phyloP scores from a whole-genome alignment of 2,888 invertebrate species.

The Apamea sordens region DNA sequence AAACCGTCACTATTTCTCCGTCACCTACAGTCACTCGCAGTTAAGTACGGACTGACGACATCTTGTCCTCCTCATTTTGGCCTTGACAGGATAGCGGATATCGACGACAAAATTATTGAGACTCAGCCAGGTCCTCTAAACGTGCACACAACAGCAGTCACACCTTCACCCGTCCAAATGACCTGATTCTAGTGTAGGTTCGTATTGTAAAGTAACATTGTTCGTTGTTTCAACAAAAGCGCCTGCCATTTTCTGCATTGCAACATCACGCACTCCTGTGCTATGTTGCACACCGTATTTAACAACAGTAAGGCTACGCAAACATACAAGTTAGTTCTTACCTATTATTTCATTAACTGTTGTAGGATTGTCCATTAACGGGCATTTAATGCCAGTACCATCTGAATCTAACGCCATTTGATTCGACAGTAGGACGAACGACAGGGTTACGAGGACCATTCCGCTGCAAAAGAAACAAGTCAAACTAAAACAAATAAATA shows the following conservation, averaged over 20 bases:
- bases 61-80: too few species aligned
- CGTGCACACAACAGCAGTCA: too few species aligned
- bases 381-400: conserved; percentile 8
- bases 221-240: neutral
- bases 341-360: neutral
- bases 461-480: conserved; percentile 26
- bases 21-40: too few species aligned
- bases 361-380: conserved; percentile 16
- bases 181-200: too few species aligned
- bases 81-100: too few species aligned
- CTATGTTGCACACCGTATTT: neutral
- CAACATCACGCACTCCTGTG: neutral
- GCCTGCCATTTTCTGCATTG: neutral
- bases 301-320: neutral
- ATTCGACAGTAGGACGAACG: conserved; percentile 26
- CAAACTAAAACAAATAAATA: neutral
- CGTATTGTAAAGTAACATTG: neutral
- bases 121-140: too few species aligned
- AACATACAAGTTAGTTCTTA: neutral
- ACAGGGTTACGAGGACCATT: conserved; percentile 4
- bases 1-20: too few species aligned
- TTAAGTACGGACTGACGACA: too few species aligned
- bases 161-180: too few species aligned
- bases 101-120: too few species aligned
- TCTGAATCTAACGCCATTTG: conserved; percentile 3